These are phyloP conservation scores for Danio aesculapii DNA, from an alignment of 2,797 vertebrate species.

Conservation along the genomic window DNA sequence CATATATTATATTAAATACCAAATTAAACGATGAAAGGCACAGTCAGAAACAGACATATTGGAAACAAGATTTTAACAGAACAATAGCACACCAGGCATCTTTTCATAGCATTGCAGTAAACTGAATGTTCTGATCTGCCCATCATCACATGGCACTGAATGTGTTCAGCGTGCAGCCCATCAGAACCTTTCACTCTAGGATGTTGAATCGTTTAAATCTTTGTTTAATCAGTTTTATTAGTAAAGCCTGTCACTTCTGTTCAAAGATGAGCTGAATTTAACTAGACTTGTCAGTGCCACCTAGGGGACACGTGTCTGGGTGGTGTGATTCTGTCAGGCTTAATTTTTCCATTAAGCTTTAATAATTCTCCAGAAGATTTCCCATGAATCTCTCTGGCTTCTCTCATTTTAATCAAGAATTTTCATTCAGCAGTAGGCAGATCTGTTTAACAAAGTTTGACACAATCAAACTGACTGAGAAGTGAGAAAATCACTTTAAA, in stretches of 20 bases:
- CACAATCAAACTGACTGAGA: constrained; percentile 47
- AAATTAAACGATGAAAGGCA: too few species aligned
- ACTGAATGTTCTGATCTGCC: background rate
- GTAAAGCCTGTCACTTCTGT: constrained; percentile 77
- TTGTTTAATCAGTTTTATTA: constrained; percentile 75
- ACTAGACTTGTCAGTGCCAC: constrained; percentile 71
- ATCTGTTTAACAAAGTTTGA: constrained; percentile 60
- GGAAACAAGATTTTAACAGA: too few species aligned
- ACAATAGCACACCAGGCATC: too few species aligned
- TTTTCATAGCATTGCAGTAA: background rate
- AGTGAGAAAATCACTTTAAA: constrained; percentile 43
- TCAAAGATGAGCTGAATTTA: constrained; percentile 70
- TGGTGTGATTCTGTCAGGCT: constrained; percentile 70
- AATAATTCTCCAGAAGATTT: constrained; percentile 63
- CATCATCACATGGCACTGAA: constrained; percentile 59
- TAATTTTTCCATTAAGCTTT: constrained; percentile 70
- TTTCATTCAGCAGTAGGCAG: constrained; percentile 56
- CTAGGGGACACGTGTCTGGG: constrained; percentile 64
- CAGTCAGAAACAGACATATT: too few species aligned
- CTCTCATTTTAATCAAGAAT: constrained; percentile 68
- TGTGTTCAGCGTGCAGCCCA: constrained; percentile 46
- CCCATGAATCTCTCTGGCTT: constrained; percentile 44
- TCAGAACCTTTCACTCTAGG: constrained; percentile 43
- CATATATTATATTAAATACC: too few species aligned
- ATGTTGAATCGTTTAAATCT: constrained; percentile 69